phyloP scores from a whole-genome alignment of 2,888 invertebrate species.

The Lagria hirta region DNA sequence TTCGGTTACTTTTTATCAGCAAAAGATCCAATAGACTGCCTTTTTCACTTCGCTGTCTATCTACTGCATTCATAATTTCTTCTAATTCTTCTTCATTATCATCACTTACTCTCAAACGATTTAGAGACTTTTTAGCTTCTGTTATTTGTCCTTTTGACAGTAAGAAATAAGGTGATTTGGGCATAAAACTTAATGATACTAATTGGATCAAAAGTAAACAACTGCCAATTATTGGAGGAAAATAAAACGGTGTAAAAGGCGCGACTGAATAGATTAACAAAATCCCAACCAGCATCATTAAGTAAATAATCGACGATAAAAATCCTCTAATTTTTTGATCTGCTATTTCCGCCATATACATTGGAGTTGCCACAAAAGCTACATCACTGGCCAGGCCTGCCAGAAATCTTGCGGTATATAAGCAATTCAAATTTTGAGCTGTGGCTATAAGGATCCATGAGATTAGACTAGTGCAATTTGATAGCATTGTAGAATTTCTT shows the following conservation, averaged over 20 bases:
- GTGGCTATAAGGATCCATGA: slow-evolving; percentile 28
- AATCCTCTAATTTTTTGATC: slow-evolving; percentile 32
- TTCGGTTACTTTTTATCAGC: slow-evolving; percentile 21
- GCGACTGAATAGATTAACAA: slow-evolving; percentile 26
- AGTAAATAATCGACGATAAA: slow-evolving; percentile 29
- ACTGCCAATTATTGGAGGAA: slow-evolving; percentile 18
- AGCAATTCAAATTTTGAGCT: slow-evolving; percentile 12
- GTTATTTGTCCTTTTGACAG: slow-evolving; percentile 17
- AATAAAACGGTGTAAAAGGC: slow-evolving; percentile 27
- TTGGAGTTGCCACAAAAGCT: slow-evolving; percentile 30
- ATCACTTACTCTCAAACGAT: slow-evolving; percentile 16
- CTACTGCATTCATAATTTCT: slow-evolving; percentile 9
- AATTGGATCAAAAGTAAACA: slow-evolving; percentile 23
- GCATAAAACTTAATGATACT: slow-evolving; percentile 25
- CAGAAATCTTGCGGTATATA: slow-evolving; percentile 21
- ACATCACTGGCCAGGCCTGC: slow-evolving; percentile 35
- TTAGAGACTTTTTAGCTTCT: slow-evolving; percentile 26
- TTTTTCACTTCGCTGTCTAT: slow-evolving; percentile 17
- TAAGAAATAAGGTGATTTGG: slow-evolving; percentile 32
- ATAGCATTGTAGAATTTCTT: slow-evolving; percentile 28
- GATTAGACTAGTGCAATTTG: slow-evolving; percentile 22
- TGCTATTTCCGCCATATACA: slow-evolving; percentile 35
- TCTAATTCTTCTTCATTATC: slow-evolving; percentile 24
- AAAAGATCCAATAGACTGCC: slow-evolving; percentile 19
- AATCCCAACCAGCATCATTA: slow-evolving; percentile 31